Base-by-base conservation (phyloP, 2,797 vertebrate genomes). In the Clarias laeviceps region DNA sequence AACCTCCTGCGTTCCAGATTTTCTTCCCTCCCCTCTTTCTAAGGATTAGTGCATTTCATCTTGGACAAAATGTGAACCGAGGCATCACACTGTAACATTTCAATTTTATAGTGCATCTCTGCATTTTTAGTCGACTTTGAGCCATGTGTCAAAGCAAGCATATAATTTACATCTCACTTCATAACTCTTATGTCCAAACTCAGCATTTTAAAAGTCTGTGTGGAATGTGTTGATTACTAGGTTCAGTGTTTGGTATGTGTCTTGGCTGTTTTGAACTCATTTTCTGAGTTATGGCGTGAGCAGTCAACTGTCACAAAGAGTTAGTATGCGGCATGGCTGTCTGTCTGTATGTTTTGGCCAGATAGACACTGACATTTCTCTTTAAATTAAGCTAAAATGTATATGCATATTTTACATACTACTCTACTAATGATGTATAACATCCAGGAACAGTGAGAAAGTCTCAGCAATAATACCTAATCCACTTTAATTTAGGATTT, bases 141-240 rank as follows among this genome's bases (percentile, higher is more conserved):
- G n/a, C n/a, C 56, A 0, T 62, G 45, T 66, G 61, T 56, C 27
- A 76, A n/a, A 27, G 34, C 64, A 79, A 62, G 64, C 74, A 2
- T 68, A 84, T 84, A 69, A 69, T 79, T 80, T 79, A 4, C 54
- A 84, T 37, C 62, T 78, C 56, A 64, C 65, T 57, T 54, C 34
- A n/a, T 74, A 59, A 37, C 9, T 45, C 65, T 45, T 57, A 79
- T 68, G 54, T 79, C 50, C 45, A 24, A 73, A 40, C 69, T 85
- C 59, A 72, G 84, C 77, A 68, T 34, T 37, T 73, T 59, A 50
- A 6, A 22, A 18, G 57, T 40, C 61, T 74, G 56, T 57, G 40
- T 24, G 45, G 59, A 85, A 76, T 82, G 59, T 76, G 79, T 74
- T 86, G 80, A 82, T 86, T 76, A 57, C 72, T 29, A 62, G 85